phyloP scores from a whole-genome alignment of 2,113 vertebrate species.

The Saccopteryx bilineata region DNA sequence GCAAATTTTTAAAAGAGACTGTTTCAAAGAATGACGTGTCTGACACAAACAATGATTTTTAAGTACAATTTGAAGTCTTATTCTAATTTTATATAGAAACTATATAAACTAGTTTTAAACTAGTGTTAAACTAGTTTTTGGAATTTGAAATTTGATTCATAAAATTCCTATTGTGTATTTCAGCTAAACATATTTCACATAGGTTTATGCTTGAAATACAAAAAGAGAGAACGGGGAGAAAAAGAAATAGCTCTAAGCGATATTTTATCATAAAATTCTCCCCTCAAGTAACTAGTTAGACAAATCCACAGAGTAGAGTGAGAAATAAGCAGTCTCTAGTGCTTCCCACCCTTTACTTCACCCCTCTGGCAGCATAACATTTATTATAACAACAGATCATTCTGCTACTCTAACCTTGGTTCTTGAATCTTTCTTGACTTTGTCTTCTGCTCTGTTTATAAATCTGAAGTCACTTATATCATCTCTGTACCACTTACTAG shows the following conservation, averaged over 20 bases:
- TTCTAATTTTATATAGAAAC: background rate
- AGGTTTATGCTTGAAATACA: slow-evolving; percentile 16
- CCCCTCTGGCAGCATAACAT: background rate
- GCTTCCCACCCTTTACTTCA: background rate
- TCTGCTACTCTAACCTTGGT: background rate
- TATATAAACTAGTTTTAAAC: too few species aligned
- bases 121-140: slow-evolving; percentile 20
- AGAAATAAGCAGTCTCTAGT: background rate
- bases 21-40: background rate
- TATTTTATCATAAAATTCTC: slow-evolving; percentile 33
- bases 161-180: slow-evolving; percentile 12
- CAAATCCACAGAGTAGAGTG: background rate
- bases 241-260: slow-evolving; percentile 13
- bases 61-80: slow-evolving; percentile 24
- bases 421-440: slow-evolving; percentile 12
- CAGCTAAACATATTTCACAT: slow-evolving; percentile 6
- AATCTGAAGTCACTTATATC: slow-evolving; percentile 38
- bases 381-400: background rate
- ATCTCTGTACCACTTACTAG: background rate
- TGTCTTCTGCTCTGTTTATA: slow-evolving; percentile 26
- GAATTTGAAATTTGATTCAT: slow-evolving; percentile 51
- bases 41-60: background rate
- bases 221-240: background rate
- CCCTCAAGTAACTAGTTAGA: background rate
- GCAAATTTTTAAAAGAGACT: background rate